Percentiles rank a stretch among this genome's conserved stretches.
These are phyloP conservation scores for Percopsis omiscomaycus DNA, from an alignment of 2,797 vertebrate genomes.

Conservation along the genomic window DNA sequence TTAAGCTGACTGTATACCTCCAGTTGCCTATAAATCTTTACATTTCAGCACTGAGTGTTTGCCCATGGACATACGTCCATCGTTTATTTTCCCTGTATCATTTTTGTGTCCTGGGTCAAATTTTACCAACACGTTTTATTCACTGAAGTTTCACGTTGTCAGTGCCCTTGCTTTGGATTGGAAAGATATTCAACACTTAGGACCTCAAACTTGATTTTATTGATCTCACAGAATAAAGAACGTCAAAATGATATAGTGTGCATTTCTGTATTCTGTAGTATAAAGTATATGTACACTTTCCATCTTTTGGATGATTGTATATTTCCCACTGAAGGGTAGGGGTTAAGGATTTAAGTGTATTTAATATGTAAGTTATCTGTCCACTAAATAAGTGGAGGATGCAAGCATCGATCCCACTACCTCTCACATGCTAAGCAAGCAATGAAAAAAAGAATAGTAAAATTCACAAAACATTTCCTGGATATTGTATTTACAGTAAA, in stretches of 20 bases:
- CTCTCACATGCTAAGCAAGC: too few species aligned
- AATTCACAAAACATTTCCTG: too few species aligned
- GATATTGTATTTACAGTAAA: too few species aligned
- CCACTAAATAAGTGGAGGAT: too few species aligned
- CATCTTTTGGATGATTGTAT: too few species aligned
- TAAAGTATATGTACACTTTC: too few species aligned
- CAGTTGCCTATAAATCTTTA: conserved; percentile 43
- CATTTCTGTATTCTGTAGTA: too few species aligned
- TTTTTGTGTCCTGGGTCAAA: conserved; percentile 44
- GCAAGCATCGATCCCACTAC: too few species aligned
- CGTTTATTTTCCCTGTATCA: conserved; percentile 40
- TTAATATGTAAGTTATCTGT: too few species aligned
- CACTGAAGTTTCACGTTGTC: conserved; percentile 47
- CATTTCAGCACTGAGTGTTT: conserved; percentile 45
- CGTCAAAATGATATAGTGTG: conserved; percentile 37
- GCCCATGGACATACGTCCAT: conserved; percentile 31
- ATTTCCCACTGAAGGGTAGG: too few species aligned
- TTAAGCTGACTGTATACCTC: conserved; percentile 21
- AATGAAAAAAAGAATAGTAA: too few species aligned
- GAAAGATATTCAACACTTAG: conserved; percentile 47
- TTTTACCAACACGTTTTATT: conserved; percentile 29
- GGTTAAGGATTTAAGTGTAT: too few species aligned
- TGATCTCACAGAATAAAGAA: conserved; percentile 71
- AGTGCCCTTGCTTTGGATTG: conserved; percentile 61
- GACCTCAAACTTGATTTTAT: conserved; percentile 59